Evolutionary conservation across 37 sponge, comb jelly and placozoan species (phyloP), one percentile per base, ranked within the genome.

Genomic region (Mnemiopsis leidyi): DNA sequence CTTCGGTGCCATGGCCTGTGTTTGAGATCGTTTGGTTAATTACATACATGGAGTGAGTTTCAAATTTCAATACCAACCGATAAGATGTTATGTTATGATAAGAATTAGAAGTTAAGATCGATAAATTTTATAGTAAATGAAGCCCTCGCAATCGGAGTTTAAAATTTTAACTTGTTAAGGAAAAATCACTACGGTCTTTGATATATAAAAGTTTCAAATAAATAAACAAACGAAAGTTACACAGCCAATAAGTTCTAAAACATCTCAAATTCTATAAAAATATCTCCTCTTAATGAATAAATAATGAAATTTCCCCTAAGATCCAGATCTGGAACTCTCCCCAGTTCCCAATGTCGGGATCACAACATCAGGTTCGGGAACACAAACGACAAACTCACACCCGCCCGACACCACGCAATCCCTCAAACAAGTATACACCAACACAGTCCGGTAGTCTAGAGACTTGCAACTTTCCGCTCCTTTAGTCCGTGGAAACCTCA

Each of bases 1-100:
- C 35, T 85, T 85, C 23, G 90, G 90, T 13, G 90, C 90, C 90
- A 85, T 85, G 32, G 33, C 33, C 79, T 32, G 7, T n/a, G n/a
- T n/a, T n/a, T n/a, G n/a, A n/a, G n/a, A n/a, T n/a, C n/a, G n/a
- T n/a, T n/a, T n/a, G n/a, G n/a, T n/a, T n/a, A n/a, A n/a, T n/a
- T n/a, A n/a, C n/a, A n/a, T n/a, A n/a, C n/a, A n/a, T n/a, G n/a
- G n/a, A n/a, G n/a, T n/a, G n/a, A n/a, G n/a, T n/a, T n/a, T n/a
- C n/a, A n/a, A n/a, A n/a, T n/a, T n/a, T n/a, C n/a, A n/a, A n/a
- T n/a, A n/a, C n/a, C n/a, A n/a, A n/a, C n/a, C n/a, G n/a, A n/a
- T 67, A 67, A 67, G 20, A 20, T 67, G 68, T 67, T 21, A 67
- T 21, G 20, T 13, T 21, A 20, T 13, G 68, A 20, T 67, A 67